Conservation (phyloP, 2,113 vertebrate species). For the Dunckerocampus dactyliophorus region DNA sequence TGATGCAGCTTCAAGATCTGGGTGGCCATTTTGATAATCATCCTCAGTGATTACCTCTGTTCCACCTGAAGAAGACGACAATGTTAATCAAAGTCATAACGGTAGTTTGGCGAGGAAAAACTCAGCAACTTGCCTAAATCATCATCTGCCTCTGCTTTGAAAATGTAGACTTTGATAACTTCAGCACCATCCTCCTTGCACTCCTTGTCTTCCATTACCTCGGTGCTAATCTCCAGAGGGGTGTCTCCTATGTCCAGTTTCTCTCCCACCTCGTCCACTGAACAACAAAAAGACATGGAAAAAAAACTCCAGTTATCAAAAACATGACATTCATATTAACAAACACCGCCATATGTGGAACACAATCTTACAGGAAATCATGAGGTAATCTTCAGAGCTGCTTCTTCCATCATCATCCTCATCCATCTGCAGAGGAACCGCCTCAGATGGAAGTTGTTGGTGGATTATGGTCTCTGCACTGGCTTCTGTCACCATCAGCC, state of each 20-base stretch:
- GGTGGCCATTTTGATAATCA: constrained; percentile 91
- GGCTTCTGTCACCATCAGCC: constrained; percentile 88
- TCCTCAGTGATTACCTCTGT: constrained; percentile 96
- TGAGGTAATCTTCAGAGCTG: constrained; percentile 95
- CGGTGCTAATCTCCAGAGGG: constrained; percentile 91
- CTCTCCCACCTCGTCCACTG: constrained; percentile 97
- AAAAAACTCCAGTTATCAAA: constrained; percentile 32
- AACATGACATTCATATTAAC: not conserved
- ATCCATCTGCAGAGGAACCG: constrained; percentile 87
- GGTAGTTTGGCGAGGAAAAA: not conserved
- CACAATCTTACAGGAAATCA: constrained; percentile 85
- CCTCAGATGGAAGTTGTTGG: constrained; percentile 77
- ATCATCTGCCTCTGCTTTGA: constrained; percentile 98
- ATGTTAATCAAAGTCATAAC: not conserved
- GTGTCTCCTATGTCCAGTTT: constrained; percentile 92
- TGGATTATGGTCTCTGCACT: constrained; percentile 88
- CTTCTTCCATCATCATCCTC: constrained; percentile 89
- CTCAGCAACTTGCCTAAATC: constrained; percentile 82
- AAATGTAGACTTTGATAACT: constrained; percentile 99
- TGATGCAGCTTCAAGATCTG: constrained; percentile 84
- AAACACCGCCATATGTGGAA: not conserved
- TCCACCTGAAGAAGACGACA: constrained; percentile 75
- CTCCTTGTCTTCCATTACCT: constrained; percentile 86
- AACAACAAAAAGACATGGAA: constrained; percentile 38
- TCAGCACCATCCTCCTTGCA: constrained; percentile 91